A percentile compares a stretch with the other conserved stretches of the same genome.
phyloP scores from a whole-genome alignment of 1,140 invertebrate genomes.

The Saccostrea echinata region DNA sequence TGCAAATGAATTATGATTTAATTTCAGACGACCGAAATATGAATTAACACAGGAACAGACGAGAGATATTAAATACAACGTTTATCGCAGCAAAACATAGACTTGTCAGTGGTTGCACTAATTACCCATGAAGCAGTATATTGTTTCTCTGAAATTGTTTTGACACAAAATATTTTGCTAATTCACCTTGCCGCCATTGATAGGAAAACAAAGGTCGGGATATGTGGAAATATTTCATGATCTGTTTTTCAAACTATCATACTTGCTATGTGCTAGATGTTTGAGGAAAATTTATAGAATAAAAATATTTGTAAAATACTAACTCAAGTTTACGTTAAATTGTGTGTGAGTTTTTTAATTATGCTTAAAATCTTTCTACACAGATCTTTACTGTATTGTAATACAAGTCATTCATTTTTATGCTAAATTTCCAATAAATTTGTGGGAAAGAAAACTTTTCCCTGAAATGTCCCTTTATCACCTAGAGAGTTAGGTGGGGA shows the following conservation, averaged over 20 bases:
- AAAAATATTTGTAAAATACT: no score
- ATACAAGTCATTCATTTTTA: no score
- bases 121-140: conserved; percentile 29
- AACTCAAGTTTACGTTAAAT: no score
- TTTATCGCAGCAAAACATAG: background rate
- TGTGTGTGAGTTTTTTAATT: no score
- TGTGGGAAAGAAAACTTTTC: conserved; percentile 1
- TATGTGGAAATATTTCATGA: background rate
- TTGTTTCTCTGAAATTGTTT: conserved; percentile 35
- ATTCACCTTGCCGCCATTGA: background rate
- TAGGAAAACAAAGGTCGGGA: background rate
- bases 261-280: no score
- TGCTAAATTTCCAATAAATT: background rate
- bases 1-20: conserved; percentile 39
- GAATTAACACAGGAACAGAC: conserved; percentile 31
- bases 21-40: conserved; percentile 36
- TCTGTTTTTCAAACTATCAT: no score
- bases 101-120: conserved; percentile 30
- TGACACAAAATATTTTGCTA: conserved; percentile 29
- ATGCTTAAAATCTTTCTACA: no score
- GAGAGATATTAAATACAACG: conserved; percentile 30
- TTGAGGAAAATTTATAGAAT: no score
- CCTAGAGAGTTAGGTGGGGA: background rate
- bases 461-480: background rate
- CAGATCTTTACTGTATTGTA: no score